Evolutionary conservation across 2,888 invertebrate species (phyloP).

Genomic region (Parapristionchus giblindavisi): DNA sequence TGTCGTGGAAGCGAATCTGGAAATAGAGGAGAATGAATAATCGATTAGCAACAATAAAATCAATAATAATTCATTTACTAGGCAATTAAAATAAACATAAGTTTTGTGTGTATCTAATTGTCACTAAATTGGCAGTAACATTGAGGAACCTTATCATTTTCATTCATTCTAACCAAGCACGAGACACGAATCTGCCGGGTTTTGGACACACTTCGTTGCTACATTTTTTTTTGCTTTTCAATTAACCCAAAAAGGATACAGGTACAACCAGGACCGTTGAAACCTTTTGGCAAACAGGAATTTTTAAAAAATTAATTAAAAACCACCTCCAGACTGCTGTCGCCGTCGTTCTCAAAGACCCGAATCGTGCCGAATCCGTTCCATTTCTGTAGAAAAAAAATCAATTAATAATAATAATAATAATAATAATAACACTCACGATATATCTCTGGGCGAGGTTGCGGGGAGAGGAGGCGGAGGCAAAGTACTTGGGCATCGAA

Average conservation of each 20-base stretch:
- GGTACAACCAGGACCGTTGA: background rate
- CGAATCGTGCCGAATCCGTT: slow-evolving; percentile 90
- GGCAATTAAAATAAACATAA: too few species aligned
- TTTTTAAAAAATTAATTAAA: background rate
- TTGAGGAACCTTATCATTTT: too few species aligned
- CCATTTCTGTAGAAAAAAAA: slow-evolving; percentile 78
- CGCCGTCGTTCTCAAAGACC: slow-evolving; percentile 81
- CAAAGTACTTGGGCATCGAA: slow-evolving; percentile 82
- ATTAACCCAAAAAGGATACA: too few species aligned
- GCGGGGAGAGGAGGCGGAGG: slow-evolving; percentile 86
- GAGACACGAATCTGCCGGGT: too few species aligned
- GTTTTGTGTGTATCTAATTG: too few species aligned
- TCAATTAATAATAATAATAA: background rate
- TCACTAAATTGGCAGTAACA: too few species aligned
- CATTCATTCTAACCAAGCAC: too few species aligned
- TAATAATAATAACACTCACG: slow-evolving; percentile 70
- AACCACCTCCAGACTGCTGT: slow-evolving; percentile 82
- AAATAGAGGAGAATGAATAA: too few species aligned
- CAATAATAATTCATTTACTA: too few species aligned
- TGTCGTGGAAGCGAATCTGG: slow-evolving; percentile 88
- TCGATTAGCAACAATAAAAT: too few species aligned
- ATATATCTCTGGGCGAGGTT: slow-evolving; percentile 84
- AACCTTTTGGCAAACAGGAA: background rate
- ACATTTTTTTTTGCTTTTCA: too few species aligned
- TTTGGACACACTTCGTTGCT: too few species aligned